Evolutionary conservation across 2,888 invertebrate genomes (phyloP).

Genomic region (Drosophila paranaensis): DNA sequence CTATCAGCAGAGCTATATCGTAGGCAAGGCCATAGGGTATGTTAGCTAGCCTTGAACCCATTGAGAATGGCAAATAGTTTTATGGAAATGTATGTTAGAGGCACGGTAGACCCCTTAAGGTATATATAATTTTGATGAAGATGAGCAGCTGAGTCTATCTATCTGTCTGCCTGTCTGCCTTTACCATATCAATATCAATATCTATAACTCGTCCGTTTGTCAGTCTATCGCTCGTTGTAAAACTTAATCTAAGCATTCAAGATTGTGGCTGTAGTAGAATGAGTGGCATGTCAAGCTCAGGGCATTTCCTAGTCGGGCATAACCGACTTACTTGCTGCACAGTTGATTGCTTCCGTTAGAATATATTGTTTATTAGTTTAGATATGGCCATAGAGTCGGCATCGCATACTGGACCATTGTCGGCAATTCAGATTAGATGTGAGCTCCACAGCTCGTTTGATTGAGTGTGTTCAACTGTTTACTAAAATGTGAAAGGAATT

Average conservation of each 20-base stretch:
- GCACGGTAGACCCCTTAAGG: no score
- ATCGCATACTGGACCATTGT: not conserved
- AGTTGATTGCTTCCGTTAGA: not conserved
- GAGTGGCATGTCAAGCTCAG: not conserved
- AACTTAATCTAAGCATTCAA: no score
- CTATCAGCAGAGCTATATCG: conserved; percentile 5
- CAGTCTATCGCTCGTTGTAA: no score
- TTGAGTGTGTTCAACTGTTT: no score
- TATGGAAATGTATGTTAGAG: not conserved
- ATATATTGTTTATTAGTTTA: not conserved
- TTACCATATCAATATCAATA: no score
- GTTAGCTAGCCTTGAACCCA: not conserved
- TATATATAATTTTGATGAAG: no score
- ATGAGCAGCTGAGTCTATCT: not conserved
- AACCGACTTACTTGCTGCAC: no score
- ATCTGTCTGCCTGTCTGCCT: no score
- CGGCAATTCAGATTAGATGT: not conserved
- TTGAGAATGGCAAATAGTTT: not conserved
- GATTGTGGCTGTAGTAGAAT: no score
- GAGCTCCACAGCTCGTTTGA: not conserved
- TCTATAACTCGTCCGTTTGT: no score
- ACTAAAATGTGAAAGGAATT: not conserved
- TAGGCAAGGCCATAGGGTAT: not conserved
- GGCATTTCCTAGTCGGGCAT: not conserved
- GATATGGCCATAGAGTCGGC: not conserved